A percentile compares a stretch with the other conserved stretches of the same genome.
These are phyloP conservation scores for Dorcus hopei DNA, from an alignment of 2,888 invertebrate species.

Conservation along the genomic window DNA sequence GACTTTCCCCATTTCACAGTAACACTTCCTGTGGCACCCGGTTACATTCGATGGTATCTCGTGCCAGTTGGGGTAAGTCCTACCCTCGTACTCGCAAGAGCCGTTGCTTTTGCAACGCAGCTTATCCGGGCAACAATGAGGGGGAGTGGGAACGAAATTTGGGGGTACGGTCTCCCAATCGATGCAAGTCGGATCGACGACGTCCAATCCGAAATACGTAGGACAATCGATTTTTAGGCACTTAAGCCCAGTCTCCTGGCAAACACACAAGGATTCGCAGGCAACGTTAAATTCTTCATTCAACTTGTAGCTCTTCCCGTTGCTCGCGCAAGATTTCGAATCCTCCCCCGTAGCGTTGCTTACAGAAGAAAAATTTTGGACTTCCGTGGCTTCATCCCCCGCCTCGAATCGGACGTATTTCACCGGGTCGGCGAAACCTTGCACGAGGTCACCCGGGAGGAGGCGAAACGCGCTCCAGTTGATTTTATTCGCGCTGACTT, in stretches of 20 bases:
- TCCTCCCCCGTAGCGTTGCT: conserved; percentile 1
- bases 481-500: conserved; percentile 47
- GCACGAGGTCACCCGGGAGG: conserved; percentile 37
- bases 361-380: conserved; percentile 18
- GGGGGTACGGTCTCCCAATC: conserved; percentile 82
- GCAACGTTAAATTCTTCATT: conserved; percentile 79
- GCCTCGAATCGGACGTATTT: conserved; percentile 43
- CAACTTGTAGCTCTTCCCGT: conserved; percentile 42
- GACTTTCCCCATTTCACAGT: conserved; percentile 83
- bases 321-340: conserved; percentile 38
- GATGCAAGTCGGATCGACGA: conserved; percentile 78
- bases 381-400: conserved; percentile 38
- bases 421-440: conserved; percentile 30
- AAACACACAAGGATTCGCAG: conserved; percentile 76
- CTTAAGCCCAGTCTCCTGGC: conserved; percentile 66
- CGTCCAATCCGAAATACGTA: conserved; percentile 79
- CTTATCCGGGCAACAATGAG: conserved; percentile 78
- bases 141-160: conserved; percentile 65
- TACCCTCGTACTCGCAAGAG: conserved; percentile 72
- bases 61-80: conserved; percentile 71
- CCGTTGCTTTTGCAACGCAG: conserved; percentile 79
- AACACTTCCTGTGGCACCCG: conserved; percentile 82
- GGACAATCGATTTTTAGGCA: conserved; percentile 82
- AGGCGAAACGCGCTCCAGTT: conserved; percentile 51
- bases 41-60: conserved; percentile 76